Conservation (phyloP, 2,797 vertebrate species). For the Ctenosaura bakeri region DNA sequence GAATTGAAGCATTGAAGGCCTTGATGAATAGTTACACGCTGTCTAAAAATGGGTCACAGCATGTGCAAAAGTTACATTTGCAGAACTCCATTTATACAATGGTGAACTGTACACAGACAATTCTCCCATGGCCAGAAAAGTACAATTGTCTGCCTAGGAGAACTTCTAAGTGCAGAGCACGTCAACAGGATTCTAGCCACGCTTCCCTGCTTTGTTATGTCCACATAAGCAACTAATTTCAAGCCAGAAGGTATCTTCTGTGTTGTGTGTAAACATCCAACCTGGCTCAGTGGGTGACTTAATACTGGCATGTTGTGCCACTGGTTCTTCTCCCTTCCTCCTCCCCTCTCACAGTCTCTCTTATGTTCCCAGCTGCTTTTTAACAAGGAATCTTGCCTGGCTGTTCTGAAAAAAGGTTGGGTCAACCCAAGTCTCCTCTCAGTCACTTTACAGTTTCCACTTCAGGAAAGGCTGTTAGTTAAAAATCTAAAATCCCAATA, state of each 20-base stretch:
- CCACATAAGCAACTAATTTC: too few relatives aligned
- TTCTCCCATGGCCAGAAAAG: too few relatives aligned
- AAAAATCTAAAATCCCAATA: not conserved
- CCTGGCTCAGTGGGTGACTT: not conserved
- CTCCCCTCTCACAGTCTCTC: not conserved
- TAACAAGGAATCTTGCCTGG: constrained; percentile 5
- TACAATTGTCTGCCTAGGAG: too few relatives aligned
- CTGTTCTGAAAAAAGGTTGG: not conserved
- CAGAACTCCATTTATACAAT: too few relatives aligned
- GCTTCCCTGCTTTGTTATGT: too few relatives aligned
- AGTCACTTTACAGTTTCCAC: constrained; percentile 12
- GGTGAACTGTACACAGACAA: too few relatives aligned
- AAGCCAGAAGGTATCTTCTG: not conserved
- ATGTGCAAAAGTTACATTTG: too few relatives aligned
- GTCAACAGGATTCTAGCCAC: too few relatives aligned
- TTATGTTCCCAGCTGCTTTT: not conserved
- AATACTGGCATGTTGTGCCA: not conserved
- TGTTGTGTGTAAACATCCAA: not conserved
- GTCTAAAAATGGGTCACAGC: too few relatives aligned
- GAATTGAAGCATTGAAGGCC: too few relatives aligned
- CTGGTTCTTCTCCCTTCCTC: not conserved
- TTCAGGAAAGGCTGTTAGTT: not conserved
- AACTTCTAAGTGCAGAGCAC: too few relatives aligned
- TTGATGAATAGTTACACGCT: too few relatives aligned
- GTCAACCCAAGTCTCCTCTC: not conserved